Evolutionary conservation across 2,797 vertebrate genomes (phyloP), one percentile per base, ranked within the genome.

Genomic region (Parotocinclus haroldoi): DNA sequence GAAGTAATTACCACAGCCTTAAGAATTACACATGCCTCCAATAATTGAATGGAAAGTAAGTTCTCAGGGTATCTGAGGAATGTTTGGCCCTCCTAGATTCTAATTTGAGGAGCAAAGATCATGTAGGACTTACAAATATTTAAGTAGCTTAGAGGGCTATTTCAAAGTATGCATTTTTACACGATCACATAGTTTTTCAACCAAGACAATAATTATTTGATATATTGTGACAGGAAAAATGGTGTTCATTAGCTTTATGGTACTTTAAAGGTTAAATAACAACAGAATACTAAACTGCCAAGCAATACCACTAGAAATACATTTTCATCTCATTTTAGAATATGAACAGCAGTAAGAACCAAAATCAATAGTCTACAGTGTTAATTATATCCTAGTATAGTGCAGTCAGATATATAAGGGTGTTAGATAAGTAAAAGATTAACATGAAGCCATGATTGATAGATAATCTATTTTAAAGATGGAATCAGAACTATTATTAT

Each of bases 201-300:
- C 53, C 70, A 40, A 40, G 66, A n/a, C n/a, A n/a, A n/a, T n/a
- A n/a, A n/a, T n/a, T n/a, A n/a, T n/a, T n/a, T n/a, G n/a, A 75
- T 74, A 75, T 73, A 76, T 53, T 50, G 53, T 46, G 49, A 66
- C 57, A 66, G 63, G 64, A 51, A 71, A 75, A 71, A 65, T 72
- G 74, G 45, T 45, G 51, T 46, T 64, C 39, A 56, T 61, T n/a
- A 56, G n/a, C n/a, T n/a, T n/a, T n/a, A 53, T 18, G 18, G 6
- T 13, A 12, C 51, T 53, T 10, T 8, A 11, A 52, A 52, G 50
- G 10, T n/a, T n/a, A n/a, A n/a, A n/a, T n/a, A n/a, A n/a, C n/a
- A n/a, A n/a, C n/a, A n/a, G n/a, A n/a, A n/a, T n/a, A n/a, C n/a
- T n/a, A n/a, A n/a, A n/a, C n/a, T n/a, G n/a, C n/a, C n/a, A n/a